Base-by-base conservation (phyloP, 1,140 invertebrate genomes). In the Melipona quadrifasciata region DNA sequence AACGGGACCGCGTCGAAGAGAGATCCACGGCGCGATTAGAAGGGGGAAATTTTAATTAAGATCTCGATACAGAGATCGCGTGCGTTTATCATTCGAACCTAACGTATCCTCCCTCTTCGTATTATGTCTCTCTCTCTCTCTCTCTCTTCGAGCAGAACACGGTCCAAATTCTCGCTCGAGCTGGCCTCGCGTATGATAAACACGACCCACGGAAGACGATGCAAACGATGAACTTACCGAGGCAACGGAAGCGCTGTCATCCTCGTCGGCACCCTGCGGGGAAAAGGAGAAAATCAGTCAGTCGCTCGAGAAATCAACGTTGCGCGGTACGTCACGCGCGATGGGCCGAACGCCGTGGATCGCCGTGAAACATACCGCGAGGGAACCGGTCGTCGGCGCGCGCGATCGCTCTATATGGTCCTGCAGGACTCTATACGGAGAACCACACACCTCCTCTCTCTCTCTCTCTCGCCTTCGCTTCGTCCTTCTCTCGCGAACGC, bases 161-260 rank as follows among this genome's bases (percentile, higher is more conserved):
- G 17, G 31, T 58, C 31, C 19, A 51, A 58, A 70, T 61, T 64
- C 21, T 31, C 53, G 71, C 6, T 47, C 39, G n/a, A 58, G 58
- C 51, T 39, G 51, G 68, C 61, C 39, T 72, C 78, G 76, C 61
- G 64, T 67, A 72, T 47, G 84, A 84, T 88, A 87, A 87, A 84
- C 86, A 75, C 78, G 78, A 87, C 61, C 82, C 87, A 70, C 82
- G 81, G 71, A 51, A 27, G 55, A 55, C 31, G 3, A 2, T 11
- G 17, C 47, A 27, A n/a, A 47, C 58, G 58, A 47, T 89, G 82
- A 90, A 96, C 95, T 96, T 95, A 96, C 96, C 93, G 96, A 96
- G 86, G 95, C 96, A 84, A 97, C 96, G 87, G 96, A 97, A 93
- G 95, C 96, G 91, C 96, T 95, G 93, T 97, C 97, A 93, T 97